phyloP scores from a whole-genome alignment of 2,797 vertebrate species.

The Philypnodon macrostomus region DNA sequence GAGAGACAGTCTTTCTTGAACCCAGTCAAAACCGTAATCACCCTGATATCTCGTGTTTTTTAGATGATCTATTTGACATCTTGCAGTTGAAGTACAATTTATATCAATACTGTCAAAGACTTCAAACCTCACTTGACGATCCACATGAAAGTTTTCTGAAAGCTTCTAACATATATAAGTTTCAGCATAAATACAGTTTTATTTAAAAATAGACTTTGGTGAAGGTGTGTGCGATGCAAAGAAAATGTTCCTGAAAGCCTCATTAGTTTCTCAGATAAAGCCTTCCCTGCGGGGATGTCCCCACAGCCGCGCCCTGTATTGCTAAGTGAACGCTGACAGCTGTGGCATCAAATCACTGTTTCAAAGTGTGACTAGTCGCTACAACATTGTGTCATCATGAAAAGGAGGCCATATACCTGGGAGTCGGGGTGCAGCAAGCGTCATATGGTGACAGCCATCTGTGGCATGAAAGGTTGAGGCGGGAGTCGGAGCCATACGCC shows the following conservation, averaged over 20 bases:
- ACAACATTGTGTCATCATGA: slow-evolving; percentile 63
- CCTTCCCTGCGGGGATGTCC: slow-evolving; percentile 45
- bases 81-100: too few relatives aligned
- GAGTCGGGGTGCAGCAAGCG: slow-evolving; percentile 48
- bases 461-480: slow-evolving; percentile 47
- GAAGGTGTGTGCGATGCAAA: slow-evolving; percentile 21
- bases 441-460: slow-evolving; percentile 57
- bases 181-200: too few relatives aligned
- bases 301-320: slow-evolving; percentile 54
- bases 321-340: slow-evolving; percentile 68
- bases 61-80: too few relatives aligned
- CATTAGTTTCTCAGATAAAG: slow-evolving; percentile 68
- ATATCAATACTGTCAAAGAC: too few relatives aligned
- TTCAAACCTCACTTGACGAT: too few relatives aligned
- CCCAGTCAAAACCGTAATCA: too few relatives aligned
- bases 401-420: slow-evolving; percentile 59
- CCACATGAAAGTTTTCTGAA: too few relatives aligned
- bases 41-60: too few relatives aligned
- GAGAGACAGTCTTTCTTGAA: too few relatives aligned
- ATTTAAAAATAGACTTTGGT: slow-evolving; percentile 32
- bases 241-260: slow-evolving; percentile 42
- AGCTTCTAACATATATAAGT: too few relatives aligned
- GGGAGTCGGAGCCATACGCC: slow-evolving; percentile 37
- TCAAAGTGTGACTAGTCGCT: slow-evolving; percentile 60
- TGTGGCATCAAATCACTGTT: slow-evolving; percentile 68